Base-by-base conservation (phyloP, 2,888 invertebrate species). In the Drosophila anomalata region DNA sequence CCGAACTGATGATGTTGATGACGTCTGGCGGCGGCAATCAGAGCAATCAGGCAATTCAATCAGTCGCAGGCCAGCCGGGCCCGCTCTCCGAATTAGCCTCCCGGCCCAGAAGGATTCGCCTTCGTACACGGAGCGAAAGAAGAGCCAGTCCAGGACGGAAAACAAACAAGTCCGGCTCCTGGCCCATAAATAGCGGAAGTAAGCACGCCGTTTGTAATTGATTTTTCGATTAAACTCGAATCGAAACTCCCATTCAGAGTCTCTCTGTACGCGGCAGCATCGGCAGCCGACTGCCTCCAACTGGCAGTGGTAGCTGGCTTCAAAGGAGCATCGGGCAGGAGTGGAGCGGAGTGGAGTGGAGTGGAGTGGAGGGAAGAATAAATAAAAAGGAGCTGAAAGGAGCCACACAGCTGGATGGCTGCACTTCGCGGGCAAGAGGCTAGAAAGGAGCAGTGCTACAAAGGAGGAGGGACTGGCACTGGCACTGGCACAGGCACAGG, bases 31-130 rank as follows among this genome's bases (percentile, higher is more conserved):
- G 77, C 78, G 71, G 78, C 81, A 84, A 82, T 82, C 83, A 80
- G 79, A 76, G 81, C 79, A 83, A 82, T 82, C 82, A 79, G 79
- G 81, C 79, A 79, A 84, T 82, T 82, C 81, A 81, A 84, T 82
- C 84, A 84, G 72, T 71, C 73, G 67, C 67, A 60, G 50, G 65
- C 26, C 58, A 68, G 51, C 24, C 62, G 33, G 56, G 29, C 56
- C 39, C 39, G 22, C 63, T 46, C 20, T 44, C 44, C 14, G 48
- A 42, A 50, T 59, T 50, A 55, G 56, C 50, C 17, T 42, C 20
- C 39, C 46, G 33, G 61, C 14, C 42, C 4, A 17, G 26, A 5
- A 24, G 22, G 22, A 24, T 4, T 24, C 22, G 22, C 22, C 4
- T 4, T 4, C 22, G 67, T 42, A 42, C 42, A 42, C 42, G 9